A percentile compares a stretch with the other conserved stretches of the same genome.
phyloP scores from a whole-genome alignment of 2,888 invertebrate species.

The Ditylenchus weischeri region DNA sequence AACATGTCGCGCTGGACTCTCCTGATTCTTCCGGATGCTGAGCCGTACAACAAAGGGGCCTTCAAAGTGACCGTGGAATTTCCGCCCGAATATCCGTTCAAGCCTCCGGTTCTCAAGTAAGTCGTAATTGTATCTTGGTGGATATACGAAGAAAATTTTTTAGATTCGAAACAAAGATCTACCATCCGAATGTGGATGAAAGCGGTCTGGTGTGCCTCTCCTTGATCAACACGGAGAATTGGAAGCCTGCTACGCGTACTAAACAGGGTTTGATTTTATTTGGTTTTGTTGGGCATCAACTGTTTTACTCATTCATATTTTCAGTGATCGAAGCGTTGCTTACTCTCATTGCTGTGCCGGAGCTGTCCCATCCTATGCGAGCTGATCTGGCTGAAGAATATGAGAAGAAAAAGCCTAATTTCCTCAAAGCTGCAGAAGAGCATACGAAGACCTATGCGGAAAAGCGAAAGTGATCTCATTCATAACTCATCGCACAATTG shows the following conservation, averaged over 20 bases:
- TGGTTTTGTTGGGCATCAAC: neutral
- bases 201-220: slow-evolving; percentile 96
- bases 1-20: slow-evolving; percentile 96
- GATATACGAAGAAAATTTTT: no score
- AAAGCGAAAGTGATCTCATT: slow-evolving; percentile 67
- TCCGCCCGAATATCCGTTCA: slow-evolving; percentile 98
- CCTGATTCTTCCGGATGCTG: slow-evolving; percentile 91
- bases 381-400: slow-evolving; percentile 96
- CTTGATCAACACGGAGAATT: slow-evolving; percentile 84
- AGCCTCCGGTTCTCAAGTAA: slow-evolving; percentile 87
- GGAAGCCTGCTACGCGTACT: slow-evolving; percentile 99
- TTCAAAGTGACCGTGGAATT: slow-evolving; percentile 96
- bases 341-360: slow-evolving; percentile 92
- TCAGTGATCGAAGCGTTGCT: slow-evolving; percentile 90
- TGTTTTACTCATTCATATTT: slow-evolving; percentile 17
- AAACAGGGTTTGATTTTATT: slow-evolving; percentile 72
- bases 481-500: no score
- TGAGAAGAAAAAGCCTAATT: slow-evolving; percentile 91
- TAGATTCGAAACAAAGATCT: slow-evolving; percentile 96
- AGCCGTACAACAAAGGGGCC: slow-evolving; percentile 96
- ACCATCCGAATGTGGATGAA: slow-evolving; percentile 98
- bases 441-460: slow-evolving; percentile 95
- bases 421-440: slow-evolving; percentile 95
- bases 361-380: slow-evolving; percentile 93
- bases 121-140: slow-evolving; percentile 64